These are phyloP conservation scores for Acropora yongei DNA, from an alignment of 64 coral and sea anemone species.

Conservation along the genomic window DNA sequence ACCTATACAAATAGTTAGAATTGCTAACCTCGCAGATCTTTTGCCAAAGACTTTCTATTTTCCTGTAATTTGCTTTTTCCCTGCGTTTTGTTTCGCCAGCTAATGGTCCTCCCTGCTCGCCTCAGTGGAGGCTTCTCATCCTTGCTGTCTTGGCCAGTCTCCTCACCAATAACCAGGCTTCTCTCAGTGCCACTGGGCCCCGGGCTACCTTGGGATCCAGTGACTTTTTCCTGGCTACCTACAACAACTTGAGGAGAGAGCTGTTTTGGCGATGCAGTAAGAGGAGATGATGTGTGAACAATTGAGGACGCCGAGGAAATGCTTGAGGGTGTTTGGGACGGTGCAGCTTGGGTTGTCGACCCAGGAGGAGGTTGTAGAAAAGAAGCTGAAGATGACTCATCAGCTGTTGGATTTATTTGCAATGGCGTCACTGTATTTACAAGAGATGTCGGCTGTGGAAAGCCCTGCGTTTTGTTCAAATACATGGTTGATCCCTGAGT, in stretches of 20 bases:
- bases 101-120: conserved; percentile 58
- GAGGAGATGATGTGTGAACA: background rate
- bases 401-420: background rate
- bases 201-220: conserved; percentile 12
- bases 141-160: background rate
- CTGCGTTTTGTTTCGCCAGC: conserved; percentile 39
- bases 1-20: background rate
- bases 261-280: background rate
- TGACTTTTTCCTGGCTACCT: background rate
- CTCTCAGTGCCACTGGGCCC: background rate
- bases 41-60: conserved; percentile 37
- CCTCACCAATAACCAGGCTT: background rate
- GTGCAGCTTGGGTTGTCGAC: background rate
- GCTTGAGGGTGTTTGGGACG: background rate
- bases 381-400: background rate
- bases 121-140: conserved; percentile 35
- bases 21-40: conserved; percentile 55
- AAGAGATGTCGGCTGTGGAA: background rate
- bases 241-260: background rate
- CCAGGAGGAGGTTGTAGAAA: background rate
- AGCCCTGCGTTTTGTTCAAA: background rate
- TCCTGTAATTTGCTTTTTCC: conserved; percentile 42
- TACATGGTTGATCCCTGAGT: background rate
- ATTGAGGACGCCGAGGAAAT: background rate
- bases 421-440: background rate